Percentiles rank a stretch among this genome's conserved stretches.
Conservation (phyloP, 2,797 vertebrate species). For the Anabas testudineus region DNA sequence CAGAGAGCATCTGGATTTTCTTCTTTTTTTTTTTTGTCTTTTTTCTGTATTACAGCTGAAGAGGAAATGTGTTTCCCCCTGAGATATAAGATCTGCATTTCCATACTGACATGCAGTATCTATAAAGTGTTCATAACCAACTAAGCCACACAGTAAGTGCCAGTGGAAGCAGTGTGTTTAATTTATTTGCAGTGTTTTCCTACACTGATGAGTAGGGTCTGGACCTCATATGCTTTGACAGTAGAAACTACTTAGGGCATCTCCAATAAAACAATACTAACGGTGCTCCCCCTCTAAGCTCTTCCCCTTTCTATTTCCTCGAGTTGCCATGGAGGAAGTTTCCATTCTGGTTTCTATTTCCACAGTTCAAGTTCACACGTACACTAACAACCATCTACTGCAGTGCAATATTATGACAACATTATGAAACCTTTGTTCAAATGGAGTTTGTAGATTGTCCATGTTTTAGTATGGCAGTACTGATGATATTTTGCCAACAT, state of each 20-base stretch:
- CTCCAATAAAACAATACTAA: conserved; percentile 38
- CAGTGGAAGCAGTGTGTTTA: neutral
- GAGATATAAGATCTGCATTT: conserved; percentile 32
- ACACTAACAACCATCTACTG: conserved; percentile 5
- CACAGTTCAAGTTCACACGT: conserved; percentile 1
- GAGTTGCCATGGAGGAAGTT: conserved; percentile 15
- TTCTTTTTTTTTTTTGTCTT: neutral
- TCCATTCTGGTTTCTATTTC: conserved; percentile 16
- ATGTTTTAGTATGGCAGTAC: neutral
- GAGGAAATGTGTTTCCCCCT: neutral
- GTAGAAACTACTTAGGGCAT: neutral
- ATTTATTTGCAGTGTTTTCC: conserved; percentile 21
- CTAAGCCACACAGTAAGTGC: neutral
- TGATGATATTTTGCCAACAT: conserved; percentile 2
- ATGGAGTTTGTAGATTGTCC: neutral
- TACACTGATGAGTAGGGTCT: neutral
- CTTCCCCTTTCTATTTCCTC: conserved; percentile 7
- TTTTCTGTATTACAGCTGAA: neutral
- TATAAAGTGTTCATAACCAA: neutral
- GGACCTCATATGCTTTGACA: conserved; percentile 5
- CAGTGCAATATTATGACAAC: conserved; percentile 9
- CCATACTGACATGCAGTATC: neutral
- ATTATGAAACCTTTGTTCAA: conserved; percentile 7
- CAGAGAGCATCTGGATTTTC: neutral
- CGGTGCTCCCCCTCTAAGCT: neutral